phyloP scores from a whole-genome alignment of 1,140 invertebrate species.

The Lordiphosa clarofinis region DNA sequence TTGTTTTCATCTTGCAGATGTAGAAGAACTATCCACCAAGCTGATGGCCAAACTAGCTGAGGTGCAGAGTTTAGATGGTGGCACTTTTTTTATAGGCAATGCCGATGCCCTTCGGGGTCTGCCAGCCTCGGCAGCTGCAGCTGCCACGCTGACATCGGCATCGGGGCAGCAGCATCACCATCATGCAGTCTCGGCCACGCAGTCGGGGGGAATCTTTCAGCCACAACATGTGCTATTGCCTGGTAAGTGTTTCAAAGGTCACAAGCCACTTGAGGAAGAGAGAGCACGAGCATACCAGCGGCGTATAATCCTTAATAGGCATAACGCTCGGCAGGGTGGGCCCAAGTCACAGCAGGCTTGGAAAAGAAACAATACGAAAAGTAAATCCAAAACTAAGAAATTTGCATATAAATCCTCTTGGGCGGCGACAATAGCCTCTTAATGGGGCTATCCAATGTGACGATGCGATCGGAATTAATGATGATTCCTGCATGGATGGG shows the following conservation, averaged over 20 bases:
- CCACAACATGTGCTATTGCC: conserved; percentile 77
- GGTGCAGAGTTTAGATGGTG: conserved; percentile 75
- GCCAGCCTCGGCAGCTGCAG: conserved; percentile 33
- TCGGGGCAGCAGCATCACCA: conserved; percentile 16
- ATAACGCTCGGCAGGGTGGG: not conserved
- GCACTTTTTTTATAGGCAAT: conserved; percentile 78
- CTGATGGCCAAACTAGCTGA: conserved; percentile 80
- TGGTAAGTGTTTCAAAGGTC: conserved; percentile 62
- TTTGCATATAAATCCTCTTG: conserved; percentile 49
- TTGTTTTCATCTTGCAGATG: conserved; percentile 67
- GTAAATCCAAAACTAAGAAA: conserved; percentile 2
- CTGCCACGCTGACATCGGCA: conserved; percentile 26
- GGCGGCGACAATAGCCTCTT: conserved; percentile 57
- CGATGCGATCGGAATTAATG: conserved; percentile 32
- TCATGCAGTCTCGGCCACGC: conserved; percentile 20
- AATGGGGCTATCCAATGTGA: conserved; percentile 34
- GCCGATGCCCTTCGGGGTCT: conserved; percentile 63
- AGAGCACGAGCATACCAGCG: not conserved
- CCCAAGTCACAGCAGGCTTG: not conserved
- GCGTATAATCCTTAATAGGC: not conserved
- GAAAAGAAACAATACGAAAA: not conserved
- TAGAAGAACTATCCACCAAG: conserved; percentile 81
- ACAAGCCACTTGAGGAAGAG: conserved; percentile 39
- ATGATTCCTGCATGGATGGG: conserved; percentile 12
- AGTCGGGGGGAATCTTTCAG: conserved; percentile 66